Evolutionary conservation across 2,113 vertebrate species (phyloP).

Genomic region (Malurus alboscapulatus): DNA sequence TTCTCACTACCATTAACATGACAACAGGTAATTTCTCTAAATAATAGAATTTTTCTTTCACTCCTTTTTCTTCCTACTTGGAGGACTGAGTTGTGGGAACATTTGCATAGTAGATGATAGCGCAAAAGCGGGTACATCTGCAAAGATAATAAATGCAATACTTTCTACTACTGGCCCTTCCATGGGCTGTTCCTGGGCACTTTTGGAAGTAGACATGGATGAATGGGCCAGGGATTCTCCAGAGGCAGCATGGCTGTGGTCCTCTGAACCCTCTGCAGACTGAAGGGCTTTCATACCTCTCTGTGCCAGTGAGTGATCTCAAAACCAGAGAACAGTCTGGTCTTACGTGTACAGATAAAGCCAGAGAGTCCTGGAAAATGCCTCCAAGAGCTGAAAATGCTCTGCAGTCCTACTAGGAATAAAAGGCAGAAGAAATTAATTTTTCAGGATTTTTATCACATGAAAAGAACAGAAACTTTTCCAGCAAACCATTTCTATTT

Average conservation of each 20-base stretch:
- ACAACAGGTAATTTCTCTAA: background rate
- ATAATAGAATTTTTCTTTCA: background rate
- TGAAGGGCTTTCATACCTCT: background rate
- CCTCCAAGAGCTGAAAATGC: background rate
- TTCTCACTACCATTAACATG: background rate
- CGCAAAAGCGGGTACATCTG: background rate
- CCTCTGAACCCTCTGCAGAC: background rate
- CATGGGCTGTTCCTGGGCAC: background rate
- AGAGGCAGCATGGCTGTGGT: background rate
- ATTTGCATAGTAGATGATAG: background rate
- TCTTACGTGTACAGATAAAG: background rate
- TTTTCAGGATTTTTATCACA: background rate
- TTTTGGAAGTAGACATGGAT: background rate
- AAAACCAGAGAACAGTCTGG: background rate
- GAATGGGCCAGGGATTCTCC: background rate
- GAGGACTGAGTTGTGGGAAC: background rate
- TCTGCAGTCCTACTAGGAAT: background rate
- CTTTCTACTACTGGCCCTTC: background rate
- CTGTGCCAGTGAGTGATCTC: background rate
- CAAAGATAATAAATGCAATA: background rate
- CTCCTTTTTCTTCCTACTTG: background rate
- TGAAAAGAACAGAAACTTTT: background rate
- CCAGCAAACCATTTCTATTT: background rate
- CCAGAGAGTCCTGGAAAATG: background rate
- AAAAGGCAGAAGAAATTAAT: background rate